Base-by-base conservation (phyloP, 2,888 invertebrate species). In the Nephrotoma appendiculata region DNA sequence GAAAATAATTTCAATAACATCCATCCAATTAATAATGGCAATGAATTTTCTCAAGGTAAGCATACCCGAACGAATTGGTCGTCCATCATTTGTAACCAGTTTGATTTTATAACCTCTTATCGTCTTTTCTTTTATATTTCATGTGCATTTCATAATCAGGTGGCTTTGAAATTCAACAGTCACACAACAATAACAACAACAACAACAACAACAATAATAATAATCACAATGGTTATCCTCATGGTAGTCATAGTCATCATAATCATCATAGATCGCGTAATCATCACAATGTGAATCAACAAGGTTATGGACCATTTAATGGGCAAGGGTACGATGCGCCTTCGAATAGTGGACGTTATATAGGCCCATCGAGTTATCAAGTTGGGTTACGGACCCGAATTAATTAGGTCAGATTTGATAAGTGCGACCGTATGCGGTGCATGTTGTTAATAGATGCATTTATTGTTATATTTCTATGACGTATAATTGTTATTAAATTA, bases 331-430 rank as follows among this genome's bases (percentile, higher is more conserved):
- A 87, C 43, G 87, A 86, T 41, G 52, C 86, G 9, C 83, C 87
- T 9, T 87, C 87, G 44, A 87, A 87, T 52, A 57, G 83, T 83
- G 87, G 87, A 2, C 71, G 57, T 11, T 87, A 87, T 84, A 83
- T 71, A 5, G 87, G 87, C n/a, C 87, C 86, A 45, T 86, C 87
- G 9, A 86, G 86, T 12, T 87, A 87, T 71, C 86, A 87, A 41
- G 87, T 86, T 41, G 52, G 42, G 2, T 42, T 87, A n/a, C 45
- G 83, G 7, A 86, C 85, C 31, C 42, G 85, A 85, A 85, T 71
- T 9, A 71, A 71, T 71, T 71, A 71, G 31, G 0, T 71, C 7
- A 31, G 44, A 44, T 9, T 71, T 4, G n/a, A 71, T 19, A 31
- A 57, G 15, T 57, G 52, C n/a, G 48, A 2, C 5, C 12, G 48